Percentiles rank a stretch among this genome's conserved stretches.
These are phyloP conservation scores for Polyommatus icarus DNA, from an alignment of 2,888 invertebrate genomes.

Conservation along the genomic window DNA sequence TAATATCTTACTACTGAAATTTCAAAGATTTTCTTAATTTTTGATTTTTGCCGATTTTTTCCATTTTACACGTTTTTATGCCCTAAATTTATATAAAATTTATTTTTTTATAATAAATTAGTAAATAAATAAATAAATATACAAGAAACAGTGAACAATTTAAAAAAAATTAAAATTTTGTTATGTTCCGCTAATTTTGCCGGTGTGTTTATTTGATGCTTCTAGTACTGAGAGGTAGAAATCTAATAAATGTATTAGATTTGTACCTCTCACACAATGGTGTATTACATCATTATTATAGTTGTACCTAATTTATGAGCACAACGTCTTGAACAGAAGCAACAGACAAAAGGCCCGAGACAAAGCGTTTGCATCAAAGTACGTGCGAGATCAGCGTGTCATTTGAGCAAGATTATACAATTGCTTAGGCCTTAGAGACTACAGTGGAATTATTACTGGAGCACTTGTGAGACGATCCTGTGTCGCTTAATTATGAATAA, in stretches of 20 bases:
- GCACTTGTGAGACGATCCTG: not conserved
- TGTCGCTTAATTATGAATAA: not conserved
- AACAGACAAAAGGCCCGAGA: slow-evolving; percentile 19
- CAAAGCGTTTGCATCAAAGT: slow-evolving; percentile 21
- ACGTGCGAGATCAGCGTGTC: slow-evolving; percentile 13
- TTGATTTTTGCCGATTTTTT: too few species aligned
- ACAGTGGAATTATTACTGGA: slow-evolving; percentile 6
- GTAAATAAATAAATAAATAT: too few species aligned
- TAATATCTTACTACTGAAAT: too few species aligned
- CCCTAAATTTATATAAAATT: too few species aligned
- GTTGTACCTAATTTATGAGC: slow-evolving; percentile 2
- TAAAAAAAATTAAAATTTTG: too few species aligned
- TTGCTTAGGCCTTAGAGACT: slow-evolving; percentile 1
- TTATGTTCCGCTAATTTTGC: too few species aligned
- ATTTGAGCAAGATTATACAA: slow-evolving; percentile 3
- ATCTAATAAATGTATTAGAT: not conserved
- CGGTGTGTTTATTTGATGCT: not conserved
- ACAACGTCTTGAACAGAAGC: slow-evolving; percentile 14
- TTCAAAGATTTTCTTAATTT: too few species aligned
- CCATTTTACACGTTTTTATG: too few species aligned
- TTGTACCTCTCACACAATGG: too few species aligned
- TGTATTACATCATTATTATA: not conserved
- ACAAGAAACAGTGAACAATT: too few species aligned
- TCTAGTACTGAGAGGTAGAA: not conserved
- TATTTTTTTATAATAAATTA: too few species aligned